These are phyloP conservation scores for Trachelus stipa DNA, from an alignment of 2,888 invertebrate species.

Conservation along the genomic window DNA sequence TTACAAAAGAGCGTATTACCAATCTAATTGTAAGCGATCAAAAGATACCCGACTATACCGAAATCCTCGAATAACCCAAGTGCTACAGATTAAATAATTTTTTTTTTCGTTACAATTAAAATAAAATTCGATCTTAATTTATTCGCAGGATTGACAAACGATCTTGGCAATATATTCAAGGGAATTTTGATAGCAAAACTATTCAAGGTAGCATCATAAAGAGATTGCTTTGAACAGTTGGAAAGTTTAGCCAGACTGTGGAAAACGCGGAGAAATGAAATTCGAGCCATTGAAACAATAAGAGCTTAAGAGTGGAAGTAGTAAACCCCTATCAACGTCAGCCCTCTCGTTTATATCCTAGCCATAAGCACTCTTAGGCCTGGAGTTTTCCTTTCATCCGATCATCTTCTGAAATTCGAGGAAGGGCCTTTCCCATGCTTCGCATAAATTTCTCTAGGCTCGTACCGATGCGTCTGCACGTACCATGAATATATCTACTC, in stretches of 20 bases:
- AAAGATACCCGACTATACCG: not conserved
- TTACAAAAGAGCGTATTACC: not conserved
- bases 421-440: not conserved
- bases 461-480: not conserved
- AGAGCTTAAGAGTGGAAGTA: conserved; percentile 4
- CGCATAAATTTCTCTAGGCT: not conserved
- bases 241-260: not conserved
- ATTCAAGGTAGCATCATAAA: not conserved
- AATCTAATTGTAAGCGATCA: not conserved
- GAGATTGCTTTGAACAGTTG: not conserved
- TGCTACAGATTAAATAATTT: not conserved
- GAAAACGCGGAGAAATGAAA: conserved; percentile 1
- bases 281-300: not conserved
- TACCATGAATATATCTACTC: not conserved
- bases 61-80: not conserved
- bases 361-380: not conserved
- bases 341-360: conserved; percentile 11
- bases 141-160: not conserved
- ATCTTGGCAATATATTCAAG: not conserved
- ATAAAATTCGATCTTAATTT: not conserved
- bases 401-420: not conserved
- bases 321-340: conserved; percentile 14
- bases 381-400: not conserved
- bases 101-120: not conserved
- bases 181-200: not conserved